These are phyloP conservation scores for Sebastes oblongus DNA, from an alignment of 2,797 vertebrate species.

Conservation along the genomic window DNA sequence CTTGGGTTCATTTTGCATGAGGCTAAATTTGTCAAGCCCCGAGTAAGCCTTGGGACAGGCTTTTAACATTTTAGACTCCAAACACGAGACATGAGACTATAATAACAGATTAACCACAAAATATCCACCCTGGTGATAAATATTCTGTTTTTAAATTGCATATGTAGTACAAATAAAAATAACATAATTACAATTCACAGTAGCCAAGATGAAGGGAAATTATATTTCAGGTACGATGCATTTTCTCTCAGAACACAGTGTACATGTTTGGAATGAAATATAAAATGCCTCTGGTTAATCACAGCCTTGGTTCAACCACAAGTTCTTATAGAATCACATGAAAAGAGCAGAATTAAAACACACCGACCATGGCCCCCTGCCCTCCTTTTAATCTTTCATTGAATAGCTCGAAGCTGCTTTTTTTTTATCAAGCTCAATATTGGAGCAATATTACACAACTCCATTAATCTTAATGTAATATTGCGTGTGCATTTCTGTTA, in stretches of 20 bases:
- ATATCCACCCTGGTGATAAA: neutral
- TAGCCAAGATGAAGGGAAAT: neutral
- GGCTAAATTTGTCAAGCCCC: neutral
- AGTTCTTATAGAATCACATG: neutral
- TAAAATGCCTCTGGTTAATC: conserved; percentile 3
- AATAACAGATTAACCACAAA: neutral
- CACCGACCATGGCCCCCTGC: neutral
- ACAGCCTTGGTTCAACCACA: neutral
- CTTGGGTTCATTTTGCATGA: neutral
- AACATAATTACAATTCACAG: neutral
- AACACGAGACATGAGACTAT: neutral
- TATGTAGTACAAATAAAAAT: neutral
- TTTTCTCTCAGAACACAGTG: neutral
- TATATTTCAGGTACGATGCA: neutral
- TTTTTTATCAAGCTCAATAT: neutral
- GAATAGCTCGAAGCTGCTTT: neutral
- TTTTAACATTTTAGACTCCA: neutral
- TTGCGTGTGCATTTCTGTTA: neutral
- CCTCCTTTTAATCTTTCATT: neutral
- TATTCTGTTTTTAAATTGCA: neutral
- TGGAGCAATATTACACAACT: neutral
- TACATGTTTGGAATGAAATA: neutral
- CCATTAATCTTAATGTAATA: conserved; percentile 1
- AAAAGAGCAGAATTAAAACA: neutral
- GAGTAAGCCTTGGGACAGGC: neutral